These are phyloP conservation scores for Lapara coniferarum DNA, from an alignment of 2,888 invertebrate species.

Conservation along the genomic window DNA sequence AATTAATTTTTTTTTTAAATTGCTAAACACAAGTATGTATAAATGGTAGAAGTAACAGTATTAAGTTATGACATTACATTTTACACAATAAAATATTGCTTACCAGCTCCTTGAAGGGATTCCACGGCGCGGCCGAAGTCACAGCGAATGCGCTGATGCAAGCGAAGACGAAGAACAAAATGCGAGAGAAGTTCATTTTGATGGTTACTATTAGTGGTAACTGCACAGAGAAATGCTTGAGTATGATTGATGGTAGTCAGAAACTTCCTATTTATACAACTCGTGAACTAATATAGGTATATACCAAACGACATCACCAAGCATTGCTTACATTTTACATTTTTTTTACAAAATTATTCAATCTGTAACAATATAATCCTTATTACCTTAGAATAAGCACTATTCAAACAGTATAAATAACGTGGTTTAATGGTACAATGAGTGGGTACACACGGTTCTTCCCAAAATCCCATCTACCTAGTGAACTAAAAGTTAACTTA, in stretches of 20 bases:
- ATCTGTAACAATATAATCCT: neutral
- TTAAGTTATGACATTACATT: too few relatives aligned
- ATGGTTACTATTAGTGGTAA: neutral
- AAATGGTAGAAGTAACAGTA: too few relatives aligned
- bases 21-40: too few relatives aligned
- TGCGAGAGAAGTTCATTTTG: conserved; percentile 36
- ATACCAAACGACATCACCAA: neutral
- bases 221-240: neutral
- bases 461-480: neutral
- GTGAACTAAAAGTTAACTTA: neutral
- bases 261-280: neutral
- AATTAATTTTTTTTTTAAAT: too few relatives aligned
- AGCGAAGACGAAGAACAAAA: conserved; percentile 34
- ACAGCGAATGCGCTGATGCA: conserved; percentile 33
- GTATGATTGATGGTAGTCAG: neutral
- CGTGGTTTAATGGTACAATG: neutral
- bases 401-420: neutral
- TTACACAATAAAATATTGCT: conserved; percentile 27
- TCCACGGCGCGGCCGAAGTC: conserved; percentile 39
- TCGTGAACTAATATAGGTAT: neutral
- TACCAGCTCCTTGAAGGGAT: conserved; percentile 40
- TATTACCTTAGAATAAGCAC: neutral
- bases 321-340: neutral
- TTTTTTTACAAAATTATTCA: too few relatives aligned
- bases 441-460: neutral